Evolutionary conservation across 2,797 vertebrate species (phyloP), one percentile per base, ranked within the genome.

Genomic region (Poeciliopsis gracilis): DNA sequence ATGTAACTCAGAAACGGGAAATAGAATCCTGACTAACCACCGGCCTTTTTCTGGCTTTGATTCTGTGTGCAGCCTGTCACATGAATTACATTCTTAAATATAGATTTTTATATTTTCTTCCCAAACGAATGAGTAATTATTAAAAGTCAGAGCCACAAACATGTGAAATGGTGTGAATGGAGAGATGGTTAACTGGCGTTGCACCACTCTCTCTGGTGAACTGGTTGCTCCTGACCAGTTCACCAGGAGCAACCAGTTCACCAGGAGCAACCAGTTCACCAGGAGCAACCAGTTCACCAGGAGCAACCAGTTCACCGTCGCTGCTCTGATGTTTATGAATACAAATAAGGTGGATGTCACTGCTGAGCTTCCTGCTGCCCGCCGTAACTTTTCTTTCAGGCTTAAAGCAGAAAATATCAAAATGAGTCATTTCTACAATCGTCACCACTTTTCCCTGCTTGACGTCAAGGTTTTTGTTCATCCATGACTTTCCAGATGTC

Each of bases 201-300:
- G 85, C 90, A 87, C 85, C 77, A 38, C 76, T 87, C 81, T 91
- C 70, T 78, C 75, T 82, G 46, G 82, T 82, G 87, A 86, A 86
- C 78, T 86, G 89, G 94, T 93, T 93, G 93, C 86, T 93, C 83
- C 87, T 93, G 94, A 93, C 93, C 93, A n/a, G n/a, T n/a, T n/a
- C n/a, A n/a, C n/a, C n/a, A n/a, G n/a, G n/a, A n/a, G n/a, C n/a
- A n/a, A n/a, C n/a, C n/a, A n/a, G n/a, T n/a, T n/a, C n/a, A n/a
- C n/a, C n/a, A n/a, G n/a, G n/a, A n/a, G n/a, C n/a, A n/a, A n/a
- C n/a, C n/a, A n/a, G n/a, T n/a, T n/a, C n/a, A n/a, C n/a, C n/a
- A n/a, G n/a, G n/a, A n/a, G n/a, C n/a, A n/a, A n/a, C n/a, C n/a
- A n/a, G n/a, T n/a, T n/a, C n/a, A n/a, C n/a, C n/a, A n/a, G n/a